A percentile compares a stretch with the other conserved stretches of the same genome.
Evolutionary conservation across 2,797 vertebrate species (phyloP).

Genomic region (Acanthurus lineatus): DNA sequence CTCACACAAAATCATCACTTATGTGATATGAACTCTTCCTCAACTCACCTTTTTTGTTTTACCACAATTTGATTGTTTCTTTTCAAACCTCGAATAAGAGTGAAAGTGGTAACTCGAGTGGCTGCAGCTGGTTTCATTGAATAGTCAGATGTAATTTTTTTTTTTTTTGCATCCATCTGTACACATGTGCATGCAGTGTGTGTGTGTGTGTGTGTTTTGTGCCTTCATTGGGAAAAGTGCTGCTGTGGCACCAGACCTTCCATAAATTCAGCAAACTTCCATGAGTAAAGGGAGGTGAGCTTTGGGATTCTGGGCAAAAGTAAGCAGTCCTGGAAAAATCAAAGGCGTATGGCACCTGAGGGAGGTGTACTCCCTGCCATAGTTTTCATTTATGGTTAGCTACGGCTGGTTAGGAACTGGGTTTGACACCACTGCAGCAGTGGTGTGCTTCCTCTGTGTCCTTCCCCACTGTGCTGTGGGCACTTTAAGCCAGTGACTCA

Average conservation of each 20-base stretch:
- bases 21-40: conserved; percentile 64
- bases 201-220: conserved; percentile 10
- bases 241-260: conserved; percentile 64
- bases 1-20: conserved; percentile 60
- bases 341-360: conserved; percentile 72
- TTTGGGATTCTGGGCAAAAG: conserved; percentile 70
- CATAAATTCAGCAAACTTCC: conserved; percentile 70
- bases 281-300: conserved; percentile 64
- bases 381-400: conserved; percentile 73
- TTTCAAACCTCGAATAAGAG: conserved; percentile 37
- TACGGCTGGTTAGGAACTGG: conserved; percentile 64
- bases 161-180: conserved; percentile 41
- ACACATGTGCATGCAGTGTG: conserved; percentile 24
- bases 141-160: conserved; percentile 45
- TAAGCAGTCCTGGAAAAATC: conserved; percentile 68
- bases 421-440: conserved; percentile 56
- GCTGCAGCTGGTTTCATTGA: conserved; percentile 69
- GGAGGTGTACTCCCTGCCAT: conserved; percentile 70
- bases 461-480: conserved; percentile 49
- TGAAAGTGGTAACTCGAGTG: conserved; percentile 55
- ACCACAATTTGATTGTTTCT: conserved; percentile 56
- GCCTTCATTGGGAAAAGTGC: conserved; percentile 54
- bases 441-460: conserved; percentile 59
- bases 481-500: conserved; percentile 26
- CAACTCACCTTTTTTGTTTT: conserved; percentile 52